Evolutionary conservation across 1,140 invertebrate genomes (phyloP).

Genomic region (Anadara kagoshimensis): DNA sequence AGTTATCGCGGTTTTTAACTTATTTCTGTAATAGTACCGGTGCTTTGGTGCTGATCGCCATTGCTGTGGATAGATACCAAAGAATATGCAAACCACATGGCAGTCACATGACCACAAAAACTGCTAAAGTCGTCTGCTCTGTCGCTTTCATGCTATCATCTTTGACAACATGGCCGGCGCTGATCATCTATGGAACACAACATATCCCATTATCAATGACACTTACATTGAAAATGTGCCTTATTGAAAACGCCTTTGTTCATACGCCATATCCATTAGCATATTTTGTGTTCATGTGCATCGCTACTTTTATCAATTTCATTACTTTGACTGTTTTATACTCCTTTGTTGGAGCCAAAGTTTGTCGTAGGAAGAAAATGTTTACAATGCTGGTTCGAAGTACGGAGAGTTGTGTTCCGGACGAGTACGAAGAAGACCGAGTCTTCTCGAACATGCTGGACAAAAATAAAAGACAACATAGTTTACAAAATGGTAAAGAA

Average conservation of each 20-base stretch:
- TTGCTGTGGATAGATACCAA: slow-evolving; percentile 47
- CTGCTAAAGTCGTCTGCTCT: slow-evolving; percentile 16
- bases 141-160: slow-evolving; percentile 8
- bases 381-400: slow-evolving; percentile 11
- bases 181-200: slow-evolving; percentile 34
- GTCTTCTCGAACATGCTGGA: not conserved
- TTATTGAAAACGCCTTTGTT: slow-evolving; percentile 15
- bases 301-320: slow-evolving; percentile 21
- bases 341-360: slow-evolving; percentile 26
- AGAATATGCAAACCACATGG: slow-evolving; percentile 45
- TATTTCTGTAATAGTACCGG: slow-evolving; percentile 42
- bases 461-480: not conserved
- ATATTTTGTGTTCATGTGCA: slow-evolving; percentile 31
- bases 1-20: slow-evolving; percentile 38
- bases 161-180: slow-evolving; percentile 32
- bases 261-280: slow-evolving; percentile 14
- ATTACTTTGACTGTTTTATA: slow-evolving; percentile 26
- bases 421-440: slow-evolving; percentile 22
- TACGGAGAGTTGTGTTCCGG: not conserved
- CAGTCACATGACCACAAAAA: slow-evolving; percentile 6
- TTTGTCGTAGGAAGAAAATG: slow-evolving; percentile 31
- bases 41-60: slow-evolving; percentile 41
- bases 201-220: slow-evolving; percentile 1
- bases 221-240: slow-evolving; percentile 14
- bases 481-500: slow-evolving; percentile 3